These are phyloP conservation scores for Aythya baeri DNA, from an alignment of 2,113 vertebrate genomes.

Conservation along the genomic window DNA sequence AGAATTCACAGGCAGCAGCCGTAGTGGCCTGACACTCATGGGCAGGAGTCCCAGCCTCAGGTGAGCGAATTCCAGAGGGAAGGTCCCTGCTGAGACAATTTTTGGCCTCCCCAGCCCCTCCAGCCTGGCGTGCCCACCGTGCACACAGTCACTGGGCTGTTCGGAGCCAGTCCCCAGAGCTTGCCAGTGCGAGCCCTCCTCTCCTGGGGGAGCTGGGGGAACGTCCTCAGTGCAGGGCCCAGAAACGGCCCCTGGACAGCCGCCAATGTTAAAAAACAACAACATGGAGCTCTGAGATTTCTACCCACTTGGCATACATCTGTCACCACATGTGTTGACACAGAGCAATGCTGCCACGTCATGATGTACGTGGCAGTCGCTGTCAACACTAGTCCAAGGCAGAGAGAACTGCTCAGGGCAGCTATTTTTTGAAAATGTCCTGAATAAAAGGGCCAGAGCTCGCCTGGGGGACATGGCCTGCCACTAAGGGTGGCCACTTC, in stretches of 20 bases:
- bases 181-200: background rate
- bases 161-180: background rate
- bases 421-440: slow-evolving; percentile 20
- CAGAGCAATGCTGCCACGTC: slow-evolving; percentile 38
- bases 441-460: background rate
- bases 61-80: background rate
- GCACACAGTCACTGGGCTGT: background rate
- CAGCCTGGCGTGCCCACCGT: background rate
- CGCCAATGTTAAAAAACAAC: background rate
- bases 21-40: rapidly evolving
- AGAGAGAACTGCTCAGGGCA: slow-evolving; percentile 30
- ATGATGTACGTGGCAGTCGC: background rate
- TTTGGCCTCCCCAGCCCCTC: background rate
- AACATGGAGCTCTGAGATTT: background rate
- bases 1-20: rapidly evolving
- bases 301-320: slow-evolving; percentile 30
- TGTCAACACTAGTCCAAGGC: slow-evolving; percentile 23
- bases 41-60: background rate
- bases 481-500: background rate
- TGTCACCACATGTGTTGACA: slow-evolving; percentile 46
- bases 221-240: background rate
- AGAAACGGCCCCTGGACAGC: background rate
- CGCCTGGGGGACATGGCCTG: background rate
- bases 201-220: background rate
- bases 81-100: background rate